phyloP scores from a whole-genome alignment of 2,113 vertebrate species.

The Fulica atra region DNA sequence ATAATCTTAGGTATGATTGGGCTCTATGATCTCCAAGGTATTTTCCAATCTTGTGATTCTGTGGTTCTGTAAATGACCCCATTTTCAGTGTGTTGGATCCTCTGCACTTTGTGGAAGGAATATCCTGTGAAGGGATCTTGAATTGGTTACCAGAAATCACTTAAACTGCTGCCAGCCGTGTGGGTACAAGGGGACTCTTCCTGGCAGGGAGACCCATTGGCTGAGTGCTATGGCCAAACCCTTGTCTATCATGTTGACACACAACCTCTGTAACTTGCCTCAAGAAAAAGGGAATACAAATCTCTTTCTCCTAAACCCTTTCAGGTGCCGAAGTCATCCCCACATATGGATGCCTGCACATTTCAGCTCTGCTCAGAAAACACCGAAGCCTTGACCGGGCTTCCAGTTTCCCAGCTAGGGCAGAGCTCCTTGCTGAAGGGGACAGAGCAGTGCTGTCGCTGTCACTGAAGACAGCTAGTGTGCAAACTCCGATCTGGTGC shows the following conservation, averaged over 20 bases:
- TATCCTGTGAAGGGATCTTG: not conserved
- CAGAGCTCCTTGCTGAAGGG: constrained; percentile 54
- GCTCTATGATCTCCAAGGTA: no score
- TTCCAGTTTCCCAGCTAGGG: constrained; percentile 28
- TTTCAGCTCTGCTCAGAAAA: constrained; percentile 36
- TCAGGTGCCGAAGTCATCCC: not conserved
- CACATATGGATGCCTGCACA: constrained; percentile 32
- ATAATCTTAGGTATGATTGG: no score
- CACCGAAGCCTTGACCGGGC: constrained; percentile 12
- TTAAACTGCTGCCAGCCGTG: not conserved
- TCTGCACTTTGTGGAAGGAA: not conserved
- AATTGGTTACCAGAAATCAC: not conserved
- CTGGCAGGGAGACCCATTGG: not conserved
- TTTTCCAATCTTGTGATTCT: no score
- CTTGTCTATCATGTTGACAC: not conserved
- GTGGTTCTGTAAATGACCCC: not conserved
- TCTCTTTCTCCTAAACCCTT: constrained; percentile 33
- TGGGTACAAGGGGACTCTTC: not conserved
- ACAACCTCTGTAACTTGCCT: constrained; percentile 10
- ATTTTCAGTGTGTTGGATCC: not conserved
- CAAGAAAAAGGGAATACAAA: not conserved
- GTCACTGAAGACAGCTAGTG: constrained; percentile 65
- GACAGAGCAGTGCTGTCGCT: constrained; percentile 61
- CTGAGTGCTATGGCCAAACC: not conserved
- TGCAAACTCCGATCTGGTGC: constrained; percentile 63